Evolutionary conservation across 1,140 invertebrate species (phyloP).

Genomic region (Drosophila ogumai): DNA sequence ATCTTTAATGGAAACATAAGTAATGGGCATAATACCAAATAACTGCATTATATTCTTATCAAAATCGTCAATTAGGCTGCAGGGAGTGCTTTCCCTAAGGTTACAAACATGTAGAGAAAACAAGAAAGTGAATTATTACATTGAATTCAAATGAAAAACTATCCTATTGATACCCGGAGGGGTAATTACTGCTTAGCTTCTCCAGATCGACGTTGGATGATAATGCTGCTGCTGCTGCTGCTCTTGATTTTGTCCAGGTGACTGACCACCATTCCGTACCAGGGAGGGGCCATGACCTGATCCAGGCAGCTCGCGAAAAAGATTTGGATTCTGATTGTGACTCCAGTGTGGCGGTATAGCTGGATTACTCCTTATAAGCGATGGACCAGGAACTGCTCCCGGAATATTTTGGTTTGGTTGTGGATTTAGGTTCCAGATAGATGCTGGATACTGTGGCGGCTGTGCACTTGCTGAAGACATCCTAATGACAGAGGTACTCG

Average conservation of each 20-base stretch:
- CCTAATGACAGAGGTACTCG: neutral
- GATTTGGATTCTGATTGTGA: neutral
- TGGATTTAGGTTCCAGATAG: neutral
- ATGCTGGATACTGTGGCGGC: no score
- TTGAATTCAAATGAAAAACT: neutral
- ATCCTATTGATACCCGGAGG: neutral
- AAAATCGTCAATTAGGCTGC: no score
- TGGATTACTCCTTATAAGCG: neutral
- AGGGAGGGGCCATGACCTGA: neutral
- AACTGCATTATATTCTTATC: neutral
- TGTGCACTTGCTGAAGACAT: neutral
- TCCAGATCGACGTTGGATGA: neutral
- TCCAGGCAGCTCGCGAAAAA: neutral
- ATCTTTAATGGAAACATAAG: neutral
- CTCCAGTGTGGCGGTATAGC: neutral
- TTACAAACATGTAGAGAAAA: neutral
- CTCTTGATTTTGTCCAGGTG: neutral
- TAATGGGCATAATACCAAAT: neutral
- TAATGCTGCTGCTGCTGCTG: neutral
- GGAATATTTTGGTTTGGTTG: neutral
- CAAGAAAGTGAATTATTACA: neutral
- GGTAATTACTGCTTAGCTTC: neutral
- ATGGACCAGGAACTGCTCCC: neutral
- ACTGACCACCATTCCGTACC: neutral
- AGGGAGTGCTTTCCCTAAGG: neutral